Base-by-base conservation (phyloP, 2,113 vertebrate genomes). In the Macquaria ambigua region DNA sequence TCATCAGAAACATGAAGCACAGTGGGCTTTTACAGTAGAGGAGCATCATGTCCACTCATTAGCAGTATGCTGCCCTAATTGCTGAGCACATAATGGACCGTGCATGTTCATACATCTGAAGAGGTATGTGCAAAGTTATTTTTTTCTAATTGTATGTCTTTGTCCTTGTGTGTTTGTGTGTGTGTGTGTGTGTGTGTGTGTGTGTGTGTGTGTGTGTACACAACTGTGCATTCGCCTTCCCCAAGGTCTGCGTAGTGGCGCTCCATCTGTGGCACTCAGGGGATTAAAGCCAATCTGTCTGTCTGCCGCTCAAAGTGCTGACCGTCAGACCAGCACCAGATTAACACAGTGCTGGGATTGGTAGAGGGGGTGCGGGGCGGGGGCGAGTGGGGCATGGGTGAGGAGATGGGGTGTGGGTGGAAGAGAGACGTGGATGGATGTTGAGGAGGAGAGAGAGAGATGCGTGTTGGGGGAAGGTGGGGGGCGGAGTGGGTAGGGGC, bases 271-370 rank as follows among this genome's bases (percentile, higher is more conserved):
- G 92, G 92, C 90, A 89, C 92, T 94, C 92, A 91, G 92, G 91
- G 94, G 94, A 95, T 95, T 95, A 95, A 88, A 94, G 93, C 90
- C 94, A 94, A 95, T 94, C 94, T 93, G 94, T 95, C 94, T 93
- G 94, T 95, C 94, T 95, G 91, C 90, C 39, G 83, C 90, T 92
- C 92, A 93, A 94, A 95, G 91, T 95, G 94, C 93, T 95, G 93
- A 95, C 93, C 48, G 87, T 83, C 94, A 91, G 85, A 92, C 85
- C 92, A 90, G 93, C 90, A 88, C 73, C 92, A 95, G 94, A 95
- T 95, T 94, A 95, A 94, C 93, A 92, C 89, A 90, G 88, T 88
- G 85, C 86, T 86, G 89, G 90, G 90, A 92, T 88, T 92, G 93
- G 86, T 67, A 8, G 63, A 1, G 15, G 55, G 37, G 31, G 34